These are phyloP conservation scores for Babyrousa celebensis DNA, from an alignment of 2,797 vertebrate genomes.

Conservation along the genomic window DNA sequence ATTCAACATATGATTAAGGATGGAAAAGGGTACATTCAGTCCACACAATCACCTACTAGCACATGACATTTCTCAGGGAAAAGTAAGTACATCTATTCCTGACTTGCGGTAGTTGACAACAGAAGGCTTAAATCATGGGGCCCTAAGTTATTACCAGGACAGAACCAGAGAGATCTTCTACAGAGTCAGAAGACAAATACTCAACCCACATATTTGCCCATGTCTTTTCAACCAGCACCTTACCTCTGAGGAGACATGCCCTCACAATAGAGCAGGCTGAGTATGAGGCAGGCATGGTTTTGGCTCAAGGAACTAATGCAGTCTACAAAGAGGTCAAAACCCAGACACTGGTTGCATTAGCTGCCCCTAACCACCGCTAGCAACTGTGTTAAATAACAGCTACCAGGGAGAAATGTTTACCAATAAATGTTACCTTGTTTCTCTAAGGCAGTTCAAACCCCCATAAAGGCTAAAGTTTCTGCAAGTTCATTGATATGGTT, in stretches of 20 bases:
- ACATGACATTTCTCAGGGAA: constrained; percentile 8
- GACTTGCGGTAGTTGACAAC: not conserved
- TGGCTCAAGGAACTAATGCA: not conserved
- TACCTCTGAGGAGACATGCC: not conserved
- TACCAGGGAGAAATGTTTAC: not conserved
- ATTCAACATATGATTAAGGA: not conserved
- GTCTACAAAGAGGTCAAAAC: not conserved
- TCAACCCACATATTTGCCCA: not conserved
- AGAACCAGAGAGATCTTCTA: not conserved
- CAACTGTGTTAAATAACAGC: constrained; percentile 19
- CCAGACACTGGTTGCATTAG: not conserved
- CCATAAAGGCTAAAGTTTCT: not conserved
- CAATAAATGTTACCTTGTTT: not conserved
- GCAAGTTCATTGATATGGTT: not conserved
- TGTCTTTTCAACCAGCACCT: not conserved
- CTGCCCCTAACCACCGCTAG: not conserved
- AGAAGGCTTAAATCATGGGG: not conserved
- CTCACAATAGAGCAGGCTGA: not conserved
- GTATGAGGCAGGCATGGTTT: not conserved
- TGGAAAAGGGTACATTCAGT: not conserved
- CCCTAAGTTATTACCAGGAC: not conserved
- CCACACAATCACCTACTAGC: not conserved
- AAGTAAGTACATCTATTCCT: not conserved
- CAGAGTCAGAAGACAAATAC: not conserved
- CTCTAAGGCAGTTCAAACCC: not conserved